A percentile compares a stretch with the other conserved stretches of the same genome.
Conservation (phyloP, 2,113 vertebrate species). For the Tachycineta bicolor region DNA sequence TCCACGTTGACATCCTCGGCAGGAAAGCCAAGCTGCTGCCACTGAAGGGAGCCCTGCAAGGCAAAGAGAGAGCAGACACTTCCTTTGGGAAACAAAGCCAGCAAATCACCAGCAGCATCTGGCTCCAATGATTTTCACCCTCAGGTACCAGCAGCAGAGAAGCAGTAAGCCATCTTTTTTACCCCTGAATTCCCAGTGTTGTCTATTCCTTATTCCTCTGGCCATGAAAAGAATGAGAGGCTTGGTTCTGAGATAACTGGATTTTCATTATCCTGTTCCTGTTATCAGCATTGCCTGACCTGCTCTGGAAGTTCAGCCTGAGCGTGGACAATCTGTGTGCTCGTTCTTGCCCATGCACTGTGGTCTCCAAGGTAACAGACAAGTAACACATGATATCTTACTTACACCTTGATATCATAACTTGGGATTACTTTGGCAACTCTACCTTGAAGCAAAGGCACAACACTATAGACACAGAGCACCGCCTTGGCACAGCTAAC, state of each 20-base stretch:
- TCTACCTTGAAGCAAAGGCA: background rate
- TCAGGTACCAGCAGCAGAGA: background rate
- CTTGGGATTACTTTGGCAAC: background rate
- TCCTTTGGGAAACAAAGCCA: background rate
- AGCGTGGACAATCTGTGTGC: background rate
- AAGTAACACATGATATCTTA: background rate
- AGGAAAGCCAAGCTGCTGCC: background rate
- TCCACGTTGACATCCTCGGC: background rate
- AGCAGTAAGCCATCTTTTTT: background rate
- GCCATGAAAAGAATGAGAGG: background rate
- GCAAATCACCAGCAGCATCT: background rate
- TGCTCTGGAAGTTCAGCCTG: background rate
- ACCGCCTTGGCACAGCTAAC: background rate
- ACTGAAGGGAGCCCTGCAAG: background rate
- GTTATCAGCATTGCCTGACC: background rate
- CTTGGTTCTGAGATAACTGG: background rate
- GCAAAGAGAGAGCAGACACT: background rate
- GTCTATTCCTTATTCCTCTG: background rate
- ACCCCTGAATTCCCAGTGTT: background rate
- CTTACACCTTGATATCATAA: accelerated
- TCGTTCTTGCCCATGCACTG: background rate
- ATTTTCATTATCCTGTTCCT: background rate
- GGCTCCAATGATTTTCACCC: background rate
- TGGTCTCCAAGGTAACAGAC: background rate
- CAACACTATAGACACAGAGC: accelerated